phyloP scores from a whole-genome alignment of 2,888 invertebrate genomes.

The Orthosia cruda region DNA sequence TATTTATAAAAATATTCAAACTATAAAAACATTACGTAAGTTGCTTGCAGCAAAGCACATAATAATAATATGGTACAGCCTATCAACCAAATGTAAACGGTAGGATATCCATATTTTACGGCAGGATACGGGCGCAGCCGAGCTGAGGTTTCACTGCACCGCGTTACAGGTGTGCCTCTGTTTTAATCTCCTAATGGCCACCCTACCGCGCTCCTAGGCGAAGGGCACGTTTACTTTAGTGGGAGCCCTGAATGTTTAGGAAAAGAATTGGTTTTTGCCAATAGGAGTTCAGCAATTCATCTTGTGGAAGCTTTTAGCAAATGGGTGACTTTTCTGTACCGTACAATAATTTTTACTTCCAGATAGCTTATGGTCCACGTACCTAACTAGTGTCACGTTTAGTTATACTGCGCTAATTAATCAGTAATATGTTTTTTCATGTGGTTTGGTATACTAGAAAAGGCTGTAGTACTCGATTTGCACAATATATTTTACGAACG shows the following conservation, averaged over 20 bases:
- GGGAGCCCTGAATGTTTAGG: background rate
- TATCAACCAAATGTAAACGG: no score
- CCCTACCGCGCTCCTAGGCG: constrained; percentile 55
- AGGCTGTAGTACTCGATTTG: constrained; percentile 61
- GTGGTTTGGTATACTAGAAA: constrained; percentile 53
- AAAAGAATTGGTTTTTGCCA: constrained; percentile 14
- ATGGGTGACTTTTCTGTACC: constrained; percentile 9
- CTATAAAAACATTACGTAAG: no score
- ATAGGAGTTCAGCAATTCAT: constrained; percentile 18
- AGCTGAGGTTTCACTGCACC: no score
- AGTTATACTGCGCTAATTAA: background rate
- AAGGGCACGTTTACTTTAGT: constrained; percentile 33
- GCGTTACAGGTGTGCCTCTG: no score
- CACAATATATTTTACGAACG: constrained; percentile 67
- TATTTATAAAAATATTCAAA: no score
- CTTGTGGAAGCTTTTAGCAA: constrained; percentile 16
- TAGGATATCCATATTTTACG: no score
- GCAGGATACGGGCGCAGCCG: no score
- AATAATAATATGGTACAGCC: no score
- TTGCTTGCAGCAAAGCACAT: no score
- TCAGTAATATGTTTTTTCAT: background rate
- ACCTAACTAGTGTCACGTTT: background rate
- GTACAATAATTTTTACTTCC: background rate
- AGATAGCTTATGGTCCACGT: background rate
- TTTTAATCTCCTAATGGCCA: no score